Base-by-base conservation (phyloP, 2,113 vertebrate species). In the Ailuropoda melanoleuca region DNA sequence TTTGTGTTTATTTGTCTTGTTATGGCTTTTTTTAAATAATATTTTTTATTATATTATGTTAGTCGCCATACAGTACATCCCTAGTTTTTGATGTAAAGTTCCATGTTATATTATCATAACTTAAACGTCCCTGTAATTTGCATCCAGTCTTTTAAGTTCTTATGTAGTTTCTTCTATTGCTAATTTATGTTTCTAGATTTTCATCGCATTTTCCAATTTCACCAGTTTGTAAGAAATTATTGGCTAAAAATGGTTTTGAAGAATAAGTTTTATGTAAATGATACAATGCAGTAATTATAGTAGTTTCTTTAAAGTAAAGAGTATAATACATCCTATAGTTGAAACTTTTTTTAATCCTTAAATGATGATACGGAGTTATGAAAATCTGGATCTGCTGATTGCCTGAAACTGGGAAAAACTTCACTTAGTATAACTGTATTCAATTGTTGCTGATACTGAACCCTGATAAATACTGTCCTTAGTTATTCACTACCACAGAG, bases 161-260 rank as follows among this genome's bases (percentile, higher is more conserved):
- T 50, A 24, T 4, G 8, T 58, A 88, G 66, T 50, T 88, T 78
- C n/a, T 62, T 81, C 10, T 46, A 37, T 85, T 94, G 12, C 43
- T 94, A 70, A 72, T 96, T 78, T 90, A 6, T 56, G 34, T 70
- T 90, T 39, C 24, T 92, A 72, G 15, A 88, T 95, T 97, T 60
- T 81, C 9, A 88, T 43, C 78, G 6, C 14, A 60, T 68, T 83
- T 82, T 66, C 11, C 43, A 46, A 1, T 66, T 92, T 93, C 83
- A 58, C 24, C 55, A 78, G 12, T 88, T 31, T 74, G 7, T 83
- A 81, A 56, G 23, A 82, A 88, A 93, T 68, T 92, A 58, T 80
- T 87, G 29, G 7, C 7, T 34, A 64, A 91, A 90, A 87, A 8
- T 95, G 24, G 6, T 83, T 93, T 84, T 80, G 39, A 95, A 93